phyloP scores from a whole-genome alignment of 2,888 invertebrate species.

The Clepsis dumicolana region DNA sequence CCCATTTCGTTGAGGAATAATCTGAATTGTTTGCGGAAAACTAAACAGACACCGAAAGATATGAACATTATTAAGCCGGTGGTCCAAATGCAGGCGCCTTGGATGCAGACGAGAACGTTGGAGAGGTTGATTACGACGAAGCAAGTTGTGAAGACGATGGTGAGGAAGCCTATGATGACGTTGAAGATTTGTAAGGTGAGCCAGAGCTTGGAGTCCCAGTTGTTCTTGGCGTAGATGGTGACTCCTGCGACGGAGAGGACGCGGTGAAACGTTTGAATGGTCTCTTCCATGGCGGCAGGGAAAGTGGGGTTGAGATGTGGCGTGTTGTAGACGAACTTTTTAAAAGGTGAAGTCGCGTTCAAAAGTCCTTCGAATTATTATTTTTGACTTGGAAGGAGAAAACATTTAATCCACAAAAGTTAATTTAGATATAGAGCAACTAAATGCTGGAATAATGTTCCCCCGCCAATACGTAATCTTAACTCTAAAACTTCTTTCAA shows the following conservation, averaged over 20 bases:
- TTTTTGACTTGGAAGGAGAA: not conserved
- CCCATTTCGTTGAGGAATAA: constrained; percentile 68
- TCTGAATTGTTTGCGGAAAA: constrained; percentile 66
- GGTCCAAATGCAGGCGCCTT: constrained; percentile 77
- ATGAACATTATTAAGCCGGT: constrained; percentile 76
- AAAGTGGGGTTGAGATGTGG: constrained; percentile 50
- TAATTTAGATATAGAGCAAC: no score
- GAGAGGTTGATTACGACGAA: constrained; percentile 62
- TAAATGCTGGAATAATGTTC: no score
- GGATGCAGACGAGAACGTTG: constrained; percentile 66
- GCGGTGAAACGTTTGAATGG: constrained; percentile 63
- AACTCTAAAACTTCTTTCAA: no score
- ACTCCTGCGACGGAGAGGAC: constrained; percentile 70
- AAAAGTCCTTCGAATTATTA: constrained; percentile 37
- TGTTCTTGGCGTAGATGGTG: constrained; percentile 63
- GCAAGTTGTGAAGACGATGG: constrained; percentile 69
- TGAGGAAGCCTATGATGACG: constrained; percentile 62
- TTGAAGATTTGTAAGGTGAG: constrained; percentile 66
- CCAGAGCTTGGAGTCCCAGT: constrained; percentile 67
- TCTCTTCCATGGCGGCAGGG: constrained; percentile 64
- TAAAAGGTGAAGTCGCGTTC: constrained; percentile 52
- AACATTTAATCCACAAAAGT: not conserved
- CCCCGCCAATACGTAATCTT: no score
- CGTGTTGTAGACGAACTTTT: constrained; percentile 49
- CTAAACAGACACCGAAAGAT: constrained; percentile 65